Evolutionary conservation across 53 echinoderm and acorn worm species (phyloP).

Genomic region (Hippasteria phrygiana): DNA sequence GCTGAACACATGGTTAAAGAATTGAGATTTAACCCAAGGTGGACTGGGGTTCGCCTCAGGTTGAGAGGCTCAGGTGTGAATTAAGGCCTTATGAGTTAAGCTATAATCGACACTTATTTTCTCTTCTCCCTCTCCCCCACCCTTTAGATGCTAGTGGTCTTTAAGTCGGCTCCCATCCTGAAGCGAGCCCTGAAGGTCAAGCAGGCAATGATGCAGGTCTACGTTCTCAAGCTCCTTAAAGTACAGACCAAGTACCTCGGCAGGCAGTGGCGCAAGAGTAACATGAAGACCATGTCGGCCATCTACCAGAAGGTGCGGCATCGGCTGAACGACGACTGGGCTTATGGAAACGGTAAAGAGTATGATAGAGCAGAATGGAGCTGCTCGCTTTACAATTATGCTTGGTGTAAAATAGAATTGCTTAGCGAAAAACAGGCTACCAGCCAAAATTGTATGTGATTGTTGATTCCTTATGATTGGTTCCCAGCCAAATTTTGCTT

Average conservation of each 20-base stretch:
- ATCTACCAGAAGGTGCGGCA: slow-evolving; percentile 98
- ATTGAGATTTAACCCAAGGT: too few species aligned
- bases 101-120: neutral
- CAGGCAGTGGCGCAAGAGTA: slow-evolving; percentile 97
- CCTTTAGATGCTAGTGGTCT: slow-evolving; percentile 92
- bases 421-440: too few species aligned
- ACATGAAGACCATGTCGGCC: slow-evolving; percentile 99
- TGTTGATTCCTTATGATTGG: too few species aligned
- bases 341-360: slow-evolving; percentile 91
- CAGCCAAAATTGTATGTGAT: too few species aligned
- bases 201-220: slow-evolving; percentile 97
- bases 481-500: too few species aligned
- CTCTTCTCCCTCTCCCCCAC: neutral
- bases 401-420: neutral
- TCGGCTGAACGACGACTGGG: slow-evolving; percentile 97
- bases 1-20: too few species aligned
- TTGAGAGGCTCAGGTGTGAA: too few species aligned
- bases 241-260: slow-evolving; percentile 97
- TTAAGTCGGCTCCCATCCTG: slow-evolving; percentile 93
- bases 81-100: too few species aligned
- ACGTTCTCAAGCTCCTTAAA: slow-evolving; percentile 95
- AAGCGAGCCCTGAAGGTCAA: slow-evolving; percentile 95
- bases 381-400: neutral
- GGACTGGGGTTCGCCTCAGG: too few species aligned
- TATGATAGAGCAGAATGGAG: too few species aligned